phyloP scores from a whole-genome alignment of 2,888 invertebrate species.

The Drosophila seclusa region DNA sequence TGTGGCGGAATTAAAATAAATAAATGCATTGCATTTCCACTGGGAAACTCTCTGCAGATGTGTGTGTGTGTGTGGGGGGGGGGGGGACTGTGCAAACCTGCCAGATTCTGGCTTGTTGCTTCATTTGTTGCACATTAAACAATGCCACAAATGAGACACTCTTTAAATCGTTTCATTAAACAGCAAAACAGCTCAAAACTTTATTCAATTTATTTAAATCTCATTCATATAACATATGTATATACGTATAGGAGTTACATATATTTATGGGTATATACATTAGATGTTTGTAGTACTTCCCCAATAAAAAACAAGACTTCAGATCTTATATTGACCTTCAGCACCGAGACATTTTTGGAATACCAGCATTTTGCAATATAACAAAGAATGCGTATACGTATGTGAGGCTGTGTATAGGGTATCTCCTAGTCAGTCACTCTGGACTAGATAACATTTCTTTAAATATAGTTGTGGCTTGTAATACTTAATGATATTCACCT shows the following conservation, averaged over 20 bases:
- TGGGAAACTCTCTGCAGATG: constrained; percentile 34
- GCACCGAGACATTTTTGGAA: neutral
- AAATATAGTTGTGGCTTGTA: neutral
- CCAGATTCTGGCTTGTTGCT: constrained; percentile 62
- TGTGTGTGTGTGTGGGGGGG: constrained; percentile 1
- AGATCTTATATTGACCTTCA: neutral
- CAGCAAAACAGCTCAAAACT: neutral
- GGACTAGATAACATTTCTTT: neutral
- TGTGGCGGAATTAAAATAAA: constrained; percentile 83
- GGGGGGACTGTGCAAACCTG: constrained; percentile 2
- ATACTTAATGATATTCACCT: neutral
- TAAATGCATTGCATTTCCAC: constrained; percentile 75
- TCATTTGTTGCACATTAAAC: constrained; percentile 72
- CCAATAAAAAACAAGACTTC: neutral
- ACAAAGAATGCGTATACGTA: neutral
- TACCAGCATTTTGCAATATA: too few relatives aligned
- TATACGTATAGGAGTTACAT: neutral
- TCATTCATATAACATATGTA: too few relatives aligned
- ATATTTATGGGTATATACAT: neutral
- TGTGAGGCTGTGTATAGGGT: neutral
- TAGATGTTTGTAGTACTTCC: neutral
- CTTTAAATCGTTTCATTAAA: constrained; percentile 36
- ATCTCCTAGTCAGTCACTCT: neutral
- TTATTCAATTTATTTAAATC: neutral
- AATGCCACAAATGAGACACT: constrained; percentile 54